Evolutionary conservation across 2,888 invertebrate species (phyloP).

Genomic region (Hirtodrosophila trivittata): DNA sequence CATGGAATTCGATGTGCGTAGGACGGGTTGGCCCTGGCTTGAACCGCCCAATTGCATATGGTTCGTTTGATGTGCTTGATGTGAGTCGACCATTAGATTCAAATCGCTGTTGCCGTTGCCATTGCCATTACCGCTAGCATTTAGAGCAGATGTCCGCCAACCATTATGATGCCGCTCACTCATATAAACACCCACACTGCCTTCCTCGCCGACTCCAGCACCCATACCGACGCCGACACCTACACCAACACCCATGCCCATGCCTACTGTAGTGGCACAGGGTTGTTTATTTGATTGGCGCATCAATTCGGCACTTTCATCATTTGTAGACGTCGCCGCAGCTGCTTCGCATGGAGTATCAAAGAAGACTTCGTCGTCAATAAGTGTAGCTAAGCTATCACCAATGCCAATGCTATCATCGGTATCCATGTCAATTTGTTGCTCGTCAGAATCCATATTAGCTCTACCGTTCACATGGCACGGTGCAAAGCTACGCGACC

Average conservation of each 20-base stretch:
- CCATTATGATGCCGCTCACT: slow-evolving; percentile 81
- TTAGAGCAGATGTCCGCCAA: slow-evolving; percentile 80
- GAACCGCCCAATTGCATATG: slow-evolving; percentile 40
- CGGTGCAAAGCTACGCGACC: slow-evolving; percentile 90
- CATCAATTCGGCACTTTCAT: slow-evolving; percentile 33
- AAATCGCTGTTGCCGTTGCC: slow-evolving; percentile 42
- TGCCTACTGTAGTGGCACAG: slow-evolving; percentile 18
- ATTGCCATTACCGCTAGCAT: slow-evolving; percentile 43
- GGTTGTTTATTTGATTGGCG: slow-evolving; percentile 31
- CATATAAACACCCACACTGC: slow-evolving; percentile 71
- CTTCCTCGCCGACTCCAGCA: slow-evolving; percentile 4
- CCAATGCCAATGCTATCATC: slow-evolving; percentile 65
- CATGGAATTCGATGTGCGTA: slow-evolving; percentile 50
- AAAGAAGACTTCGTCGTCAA: slow-evolving; percentile 86
- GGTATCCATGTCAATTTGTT: slow-evolving; percentile 61
- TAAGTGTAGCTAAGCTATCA: slow-evolving; percentile 81
- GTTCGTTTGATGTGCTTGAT: slow-evolving; percentile 22
- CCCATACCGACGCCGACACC: slow-evolving; percentile 44
- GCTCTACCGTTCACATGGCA: slow-evolving; percentile 79
- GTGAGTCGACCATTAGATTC: slow-evolving; percentile 43
- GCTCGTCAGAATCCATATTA: slow-evolving; percentile 14
- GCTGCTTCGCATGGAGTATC: slow-evolving; percentile 75
- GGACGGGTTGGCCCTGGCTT: slow-evolving; percentile 46
- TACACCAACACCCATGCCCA: slow-evolving; percentile 48
- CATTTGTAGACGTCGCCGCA: slow-evolving; percentile 5